A percentile compares a stretch with the other conserved stretches of the same genome.
phyloP scores from a whole-genome alignment of 2,113 vertebrate genomes.

The Siniperca chuatsi region DNA sequence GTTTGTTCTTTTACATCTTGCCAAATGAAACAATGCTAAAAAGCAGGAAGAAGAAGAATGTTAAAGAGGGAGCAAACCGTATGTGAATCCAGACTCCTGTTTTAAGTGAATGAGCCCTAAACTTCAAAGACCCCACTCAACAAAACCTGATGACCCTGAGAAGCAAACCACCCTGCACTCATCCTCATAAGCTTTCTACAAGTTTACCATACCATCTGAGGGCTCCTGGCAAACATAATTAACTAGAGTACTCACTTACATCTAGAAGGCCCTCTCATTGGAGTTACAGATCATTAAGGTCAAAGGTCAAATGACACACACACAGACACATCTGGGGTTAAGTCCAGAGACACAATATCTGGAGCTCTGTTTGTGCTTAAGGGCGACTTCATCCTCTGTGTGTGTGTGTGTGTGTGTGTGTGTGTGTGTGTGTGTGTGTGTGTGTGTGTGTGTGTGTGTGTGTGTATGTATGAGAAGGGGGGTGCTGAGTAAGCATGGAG shows the following conservation, averaged over 20 bases:
- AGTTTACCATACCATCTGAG: constrained; percentile 48
- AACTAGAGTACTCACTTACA: constrained; percentile 31
- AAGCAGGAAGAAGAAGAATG: not conserved
- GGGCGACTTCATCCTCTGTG: constrained; percentile 43
- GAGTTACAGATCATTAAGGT: constrained; percentile 48
- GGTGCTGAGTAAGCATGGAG: constrained; percentile 68
- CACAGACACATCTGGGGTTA: constrained; percentile 35
- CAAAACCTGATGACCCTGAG: constrained; percentile 42
- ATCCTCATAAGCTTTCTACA: constrained; percentile 13
- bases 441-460: constrained; percentile 11
- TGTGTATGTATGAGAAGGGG: constrained; percentile 18
- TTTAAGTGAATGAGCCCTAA: not conserved
- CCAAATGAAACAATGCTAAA: constrained; percentile 3
- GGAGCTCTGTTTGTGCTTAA: constrained; percentile 61
- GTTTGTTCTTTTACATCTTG: not conserved
- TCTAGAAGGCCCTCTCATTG: not conserved
- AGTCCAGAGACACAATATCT: constrained; percentile 33
- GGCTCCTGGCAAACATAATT: constrained; percentile 56
- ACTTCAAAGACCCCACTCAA: constrained; percentile 54
- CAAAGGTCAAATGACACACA: constrained; percentile 59
- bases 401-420: constrained; percentile 20
- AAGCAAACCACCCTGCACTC: constrained; percentile 9
- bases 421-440: constrained; percentile 10
- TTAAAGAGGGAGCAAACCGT: not conserved
- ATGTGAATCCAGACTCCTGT: not conserved